These are phyloP conservation scores for Drosophila basisetae DNA, from an alignment of 2,888 invertebrate genomes.

Conservation along the genomic window DNA sequence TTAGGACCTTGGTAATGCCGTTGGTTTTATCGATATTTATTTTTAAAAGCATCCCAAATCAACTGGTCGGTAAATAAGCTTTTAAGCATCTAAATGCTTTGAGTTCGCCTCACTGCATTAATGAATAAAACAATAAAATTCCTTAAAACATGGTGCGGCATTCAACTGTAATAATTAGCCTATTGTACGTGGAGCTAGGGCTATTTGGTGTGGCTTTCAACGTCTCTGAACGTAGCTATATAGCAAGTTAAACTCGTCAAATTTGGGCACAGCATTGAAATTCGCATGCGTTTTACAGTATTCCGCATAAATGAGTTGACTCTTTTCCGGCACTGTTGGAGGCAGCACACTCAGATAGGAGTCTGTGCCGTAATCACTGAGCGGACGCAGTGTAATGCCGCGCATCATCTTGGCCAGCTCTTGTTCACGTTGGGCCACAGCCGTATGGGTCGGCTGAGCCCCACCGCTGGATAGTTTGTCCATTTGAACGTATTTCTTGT, in stretches of 20 bases:
- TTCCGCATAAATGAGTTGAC: conserved; percentile 81
- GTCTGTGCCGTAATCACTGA: conserved; percentile 81
- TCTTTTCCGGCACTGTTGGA: conserved; percentile 81
- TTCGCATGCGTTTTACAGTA: conserved; percentile 80
- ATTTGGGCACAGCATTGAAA: conserved; percentile 79
- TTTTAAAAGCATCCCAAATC: background rate
- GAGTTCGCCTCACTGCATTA: background rate
- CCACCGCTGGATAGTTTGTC: conserved; percentile 74
- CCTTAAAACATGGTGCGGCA: background rate
- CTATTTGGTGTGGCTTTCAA: conserved; percentile 6
- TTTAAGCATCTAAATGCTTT: background rate
- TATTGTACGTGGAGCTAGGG: background rate
- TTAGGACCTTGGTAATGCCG: background rate
- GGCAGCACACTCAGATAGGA: conserved; percentile 80
- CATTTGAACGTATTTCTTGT: conserved; percentile 84
- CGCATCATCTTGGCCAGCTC: conserved; percentile 75
- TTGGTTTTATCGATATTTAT: background rate
- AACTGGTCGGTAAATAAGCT: background rate
- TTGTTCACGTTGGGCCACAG: conserved; percentile 73
- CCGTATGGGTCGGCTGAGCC: conserved; percentile 36
- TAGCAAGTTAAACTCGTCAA: conserved; percentile 76
- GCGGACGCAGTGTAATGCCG: conserved; percentile 76
- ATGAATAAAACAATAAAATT: background rate
- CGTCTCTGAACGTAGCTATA: conserved; percentile 78
- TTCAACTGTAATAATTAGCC: background rate